Percentiles rank a stretch among this genome's conserved stretches.
Conservation (phyloP, 2,113 vertebrate species). For the Pseudopodoces humilis region DNA sequence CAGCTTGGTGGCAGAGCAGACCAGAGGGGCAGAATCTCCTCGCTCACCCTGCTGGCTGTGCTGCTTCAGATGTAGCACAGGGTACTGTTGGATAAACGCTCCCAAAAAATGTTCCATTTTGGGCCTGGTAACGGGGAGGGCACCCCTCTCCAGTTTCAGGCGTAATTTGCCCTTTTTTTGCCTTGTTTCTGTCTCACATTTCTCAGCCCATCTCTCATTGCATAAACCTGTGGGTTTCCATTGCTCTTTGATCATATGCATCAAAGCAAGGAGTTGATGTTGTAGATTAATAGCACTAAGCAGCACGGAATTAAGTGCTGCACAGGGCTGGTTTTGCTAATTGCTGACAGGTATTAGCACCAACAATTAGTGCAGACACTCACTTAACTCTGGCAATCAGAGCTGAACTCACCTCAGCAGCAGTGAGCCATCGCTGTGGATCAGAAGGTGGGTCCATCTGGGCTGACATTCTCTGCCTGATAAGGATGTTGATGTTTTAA, state of each 20-base stretch:
- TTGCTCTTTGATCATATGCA: not conserved
- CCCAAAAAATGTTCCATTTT: not conserved
- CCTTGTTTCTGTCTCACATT: not conserved
- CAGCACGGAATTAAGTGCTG: fast-evolving
- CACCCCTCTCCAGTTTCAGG: not conserved
- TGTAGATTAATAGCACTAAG: not conserved
- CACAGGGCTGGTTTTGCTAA: not conserved
- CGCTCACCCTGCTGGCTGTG: not conserved
- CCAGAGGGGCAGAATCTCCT: not conserved
- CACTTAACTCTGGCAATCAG: not conserved
- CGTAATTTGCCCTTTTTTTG: not conserved
- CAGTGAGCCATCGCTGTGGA: fast-evolving
- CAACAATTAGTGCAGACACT: not conserved
- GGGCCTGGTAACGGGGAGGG: not conserved
- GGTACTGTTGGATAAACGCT: not conserved
- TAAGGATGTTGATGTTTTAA: not conserved
- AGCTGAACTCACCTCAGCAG: not conserved
- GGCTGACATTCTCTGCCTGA: not conserved
- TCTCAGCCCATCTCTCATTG: not conserved
- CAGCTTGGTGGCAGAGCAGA: not conserved
- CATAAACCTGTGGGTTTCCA: not conserved
- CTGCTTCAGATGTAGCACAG: not conserved
- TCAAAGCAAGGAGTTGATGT: not conserved
- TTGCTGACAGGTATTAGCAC: not conserved
- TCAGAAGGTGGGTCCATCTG: not conserved